Percentiles rank a stretch among this genome's conserved stretches.
These are phyloP conservation scores for Allacma fusca DNA, from an alignment of 2,888 invertebrate genomes.

Conservation along the genomic window DNA sequence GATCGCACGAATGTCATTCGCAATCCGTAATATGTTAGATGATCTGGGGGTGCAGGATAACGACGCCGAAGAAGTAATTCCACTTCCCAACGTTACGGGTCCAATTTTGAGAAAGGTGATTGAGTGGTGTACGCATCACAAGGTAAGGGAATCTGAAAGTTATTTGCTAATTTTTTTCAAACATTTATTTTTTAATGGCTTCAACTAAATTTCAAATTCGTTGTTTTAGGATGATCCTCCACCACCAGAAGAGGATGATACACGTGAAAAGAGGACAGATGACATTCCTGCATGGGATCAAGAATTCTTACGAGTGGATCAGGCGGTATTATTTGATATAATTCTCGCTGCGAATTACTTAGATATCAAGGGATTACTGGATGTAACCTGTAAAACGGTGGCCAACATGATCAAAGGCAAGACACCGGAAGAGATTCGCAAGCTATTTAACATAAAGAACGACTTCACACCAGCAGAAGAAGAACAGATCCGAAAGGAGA, in stretches of 20 bases:
- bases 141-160: slow-evolving; percentile 73
- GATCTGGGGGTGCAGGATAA: slow-evolving; percentile 51
- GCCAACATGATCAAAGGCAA: slow-evolving; percentile 99
- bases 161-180: not conserved
- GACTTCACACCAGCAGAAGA: slow-evolving; percentile 96
- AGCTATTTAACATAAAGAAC: slow-evolving; percentile 96
- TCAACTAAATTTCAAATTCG: not conserved
- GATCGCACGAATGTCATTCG: slow-evolving; percentile 55
- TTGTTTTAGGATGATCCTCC: slow-evolving; percentile 54
- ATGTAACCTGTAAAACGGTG: slow-evolving; percentile 98
- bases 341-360: slow-evolving; percentile 97
- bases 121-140: slow-evolving; percentile 92
- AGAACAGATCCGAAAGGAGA: slow-evolving; percentile 96
- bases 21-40: slow-evolving; percentile 59
- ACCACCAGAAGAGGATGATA: slow-evolving; percentile 54
- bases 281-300: slow-evolving; percentile 99
- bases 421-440: slow-evolving; percentile 95
- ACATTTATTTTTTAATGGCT: too few species aligned
- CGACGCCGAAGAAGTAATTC: slow-evolving; percentile 84
- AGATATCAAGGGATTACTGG: slow-evolving; percentile 92
- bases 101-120: slow-evolving; percentile 73
- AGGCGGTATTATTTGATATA: slow-evolving; percentile 93
- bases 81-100: slow-evolving; percentile 95
- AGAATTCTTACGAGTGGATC: slow-evolving; percentile 97
- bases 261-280: slow-evolving; percentile 78